A percentile compares a stretch with the other conserved stretches of the same genome.
These are phyloP conservation scores for Erinaceus europaeus DNA, from an alignment of 2,113 vertebrate species.

Conservation along the genomic window DNA sequence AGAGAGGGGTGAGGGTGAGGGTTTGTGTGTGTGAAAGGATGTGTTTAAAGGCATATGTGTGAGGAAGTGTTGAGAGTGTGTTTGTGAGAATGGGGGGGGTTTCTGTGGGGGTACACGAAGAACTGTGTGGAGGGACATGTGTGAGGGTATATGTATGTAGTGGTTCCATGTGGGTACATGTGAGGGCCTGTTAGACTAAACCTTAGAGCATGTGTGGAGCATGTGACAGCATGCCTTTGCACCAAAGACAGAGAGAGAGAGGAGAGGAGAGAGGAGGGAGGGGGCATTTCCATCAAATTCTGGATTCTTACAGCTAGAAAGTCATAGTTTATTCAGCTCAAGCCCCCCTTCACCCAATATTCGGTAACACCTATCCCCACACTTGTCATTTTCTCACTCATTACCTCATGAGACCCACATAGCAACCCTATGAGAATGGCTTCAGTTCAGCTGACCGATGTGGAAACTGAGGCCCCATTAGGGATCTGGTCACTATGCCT, in stretches of 20 bases:
- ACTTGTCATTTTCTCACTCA: accelerated
- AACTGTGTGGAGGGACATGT: too few species aligned
- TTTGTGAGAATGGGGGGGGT: not conserved
- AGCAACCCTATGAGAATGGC: not conserved
- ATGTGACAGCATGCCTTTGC: too few species aligned
- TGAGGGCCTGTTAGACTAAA: too few species aligned
- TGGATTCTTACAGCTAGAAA: not conserved
- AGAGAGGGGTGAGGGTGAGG: accelerated
- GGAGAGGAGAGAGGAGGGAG: too few species aligned
- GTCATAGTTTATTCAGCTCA: not conserved
- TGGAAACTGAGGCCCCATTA: not conserved
- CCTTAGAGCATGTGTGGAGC: too few species aligned
- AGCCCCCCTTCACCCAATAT: accelerated
- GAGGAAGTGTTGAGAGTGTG: not conserved
- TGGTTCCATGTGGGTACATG: not conserved
- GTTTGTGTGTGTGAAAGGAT: not conserved
- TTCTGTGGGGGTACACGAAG: not conserved
- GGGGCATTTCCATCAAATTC: not conserved
- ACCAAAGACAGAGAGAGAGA: too few species aligned
- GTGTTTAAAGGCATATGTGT: not conserved
- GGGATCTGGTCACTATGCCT: not conserved
- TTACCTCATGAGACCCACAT: too few species aligned
- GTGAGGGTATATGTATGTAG: not conserved
- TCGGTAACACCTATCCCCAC: not conserved
- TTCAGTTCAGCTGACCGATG: not conserved